Evolutionary conservation across 2,113 vertebrate genomes (phyloP), one percentile per base, ranked within the genome.

Genomic region (Calidris pugnax): DNA sequence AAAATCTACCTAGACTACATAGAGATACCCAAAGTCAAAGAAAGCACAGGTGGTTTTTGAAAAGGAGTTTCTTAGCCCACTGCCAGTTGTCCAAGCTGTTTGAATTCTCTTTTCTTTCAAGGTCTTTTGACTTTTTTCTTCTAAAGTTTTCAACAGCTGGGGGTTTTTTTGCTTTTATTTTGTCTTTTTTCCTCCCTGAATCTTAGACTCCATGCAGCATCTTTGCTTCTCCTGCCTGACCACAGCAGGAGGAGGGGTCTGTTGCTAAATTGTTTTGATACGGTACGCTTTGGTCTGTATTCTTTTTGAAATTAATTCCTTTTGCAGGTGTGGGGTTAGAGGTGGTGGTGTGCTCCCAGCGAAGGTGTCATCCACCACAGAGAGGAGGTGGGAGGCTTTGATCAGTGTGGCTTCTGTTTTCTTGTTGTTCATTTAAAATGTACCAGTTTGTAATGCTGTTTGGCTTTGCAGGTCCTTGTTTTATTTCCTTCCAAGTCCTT

Each of bases 311-410:
- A 96, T 90, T 93, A 95, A 94, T 97, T 97, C 92, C 88, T 97
- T 95, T 93, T 97, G 90, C 96, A 96, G 96, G 94, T 94, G 92
- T 97, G 92, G 76, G 97, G 97, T 97, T 96, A 96, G 93, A 97
- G 79, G 93, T 90, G 89, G 90, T 92, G 68, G 87, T 85, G 80
- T 87, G 87, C 92, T 97, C 89, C 87, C 87, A 85, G 74, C 67
- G 66, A 91, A 95, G 89, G 85, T 95, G 81, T 80, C 90, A 95
- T 95, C 87, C 78, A 80, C 94, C 90, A 56, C 88, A 77, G n/a
- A 87, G 90, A 97, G 72, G 83, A 91, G 89, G 85, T 89, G 81
- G 82, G 73, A 84, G 92, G 91, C 94, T 97, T 97, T 95, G 94
- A 97, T 97, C 93, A 83, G 32, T 69, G 59, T 88, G 63, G 51